phyloP scores from a whole-genome alignment of 1,140 invertebrate species.

The Pygmarrhopalites habei region DNA sequence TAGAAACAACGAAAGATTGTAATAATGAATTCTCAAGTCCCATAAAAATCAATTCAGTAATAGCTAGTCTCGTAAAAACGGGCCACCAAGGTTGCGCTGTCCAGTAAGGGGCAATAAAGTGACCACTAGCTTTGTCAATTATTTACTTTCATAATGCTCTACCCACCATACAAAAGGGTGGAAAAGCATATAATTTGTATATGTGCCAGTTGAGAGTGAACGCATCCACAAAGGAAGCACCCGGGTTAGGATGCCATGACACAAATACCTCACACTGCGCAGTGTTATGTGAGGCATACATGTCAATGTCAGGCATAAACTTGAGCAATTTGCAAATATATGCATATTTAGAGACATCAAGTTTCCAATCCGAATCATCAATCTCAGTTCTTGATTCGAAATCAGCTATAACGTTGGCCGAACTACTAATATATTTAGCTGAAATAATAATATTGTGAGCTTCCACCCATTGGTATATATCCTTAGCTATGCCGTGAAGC shows the following conservation, averaged over 20 bases:
- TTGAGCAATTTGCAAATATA: slow-evolving; percentile 4
- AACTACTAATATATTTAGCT: slow-evolving; percentile 9
- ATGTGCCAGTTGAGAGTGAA: background rate
- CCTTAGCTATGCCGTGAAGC: background rate
- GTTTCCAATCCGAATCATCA: slow-evolving; percentile 3
- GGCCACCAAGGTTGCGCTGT: slow-evolving; percentile 15
- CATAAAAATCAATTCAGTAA: background rate
- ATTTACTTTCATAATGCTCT: background rate
- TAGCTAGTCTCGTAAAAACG: background rate
- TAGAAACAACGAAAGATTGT: background rate
- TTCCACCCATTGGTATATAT: slow-evolving; percentile 18
- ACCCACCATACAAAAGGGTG: slow-evolving; percentile 13
- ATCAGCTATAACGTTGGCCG: slow-evolving; percentile 13
- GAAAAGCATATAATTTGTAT: slow-evolving; percentile 9
- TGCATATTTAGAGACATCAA: background rate
- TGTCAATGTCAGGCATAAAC: background rate
- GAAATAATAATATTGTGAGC: background rate
- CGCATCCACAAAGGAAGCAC: background rate
- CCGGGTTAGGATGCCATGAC: background rate
- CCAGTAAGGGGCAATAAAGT: slow-evolving; percentile 18
- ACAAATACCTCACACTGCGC: background rate
- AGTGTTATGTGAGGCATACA: slow-evolving; percentile 7
- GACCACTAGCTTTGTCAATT: background rate
- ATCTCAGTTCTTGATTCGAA: background rate
- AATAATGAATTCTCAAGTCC: background rate